Percentiles rank a stretch among this genome's conserved stretches.
These are phyloP conservation scores for Lordiphosa clarofinis DNA, from an alignment of 1,140 invertebrate species.

Conservation along the genomic window DNA sequence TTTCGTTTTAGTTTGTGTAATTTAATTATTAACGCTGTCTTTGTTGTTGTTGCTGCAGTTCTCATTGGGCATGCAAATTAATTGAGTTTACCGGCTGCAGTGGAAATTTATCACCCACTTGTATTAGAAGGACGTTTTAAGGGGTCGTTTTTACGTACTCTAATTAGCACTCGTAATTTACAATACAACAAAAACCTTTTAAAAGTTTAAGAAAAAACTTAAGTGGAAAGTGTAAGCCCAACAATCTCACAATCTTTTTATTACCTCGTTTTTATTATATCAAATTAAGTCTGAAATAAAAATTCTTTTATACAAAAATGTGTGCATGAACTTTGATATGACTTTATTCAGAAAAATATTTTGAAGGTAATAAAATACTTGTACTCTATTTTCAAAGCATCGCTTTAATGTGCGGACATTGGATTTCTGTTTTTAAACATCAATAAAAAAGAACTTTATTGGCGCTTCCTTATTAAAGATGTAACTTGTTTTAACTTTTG, in stretches of 20 bases:
- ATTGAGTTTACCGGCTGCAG: slow-evolving; percentile 32
- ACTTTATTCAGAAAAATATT: not conserved
- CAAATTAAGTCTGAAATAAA: slow-evolving; percentile 3
- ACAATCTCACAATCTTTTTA: slow-evolving; percentile 1
- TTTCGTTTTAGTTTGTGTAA: slow-evolving; percentile 36
- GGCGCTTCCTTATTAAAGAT: too few species aligned
- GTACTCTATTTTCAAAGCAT: too few species aligned
- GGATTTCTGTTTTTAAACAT: too few species aligned
- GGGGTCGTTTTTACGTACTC: not conserved
- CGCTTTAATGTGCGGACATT: too few species aligned
- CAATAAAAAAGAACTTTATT: too few species aligned
- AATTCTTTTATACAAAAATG: not conserved
- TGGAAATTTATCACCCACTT: slow-evolving; percentile 15
- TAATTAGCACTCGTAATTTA: not conserved
- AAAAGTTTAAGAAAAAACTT: not conserved
- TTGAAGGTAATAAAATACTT: too few species aligned
- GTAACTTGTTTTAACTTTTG: too few species aligned
- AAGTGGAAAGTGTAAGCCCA: slow-evolving; percentile 1
- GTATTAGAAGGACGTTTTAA: slow-evolving; percentile 27
- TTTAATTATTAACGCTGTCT: slow-evolving; percentile 22
- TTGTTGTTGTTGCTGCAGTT: slow-evolving; percentile 18
- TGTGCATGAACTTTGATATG: slow-evolving; percentile 4
- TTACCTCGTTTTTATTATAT: not conserved
- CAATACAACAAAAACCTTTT: not conserved
- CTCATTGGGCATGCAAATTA: slow-evolving; percentile 17